Evolutionary conservation across 2,888 invertebrate genomes (phyloP), one percentile per base, ranked within the genome.

Genomic region (Lamellibrachia satsuma): DNA sequence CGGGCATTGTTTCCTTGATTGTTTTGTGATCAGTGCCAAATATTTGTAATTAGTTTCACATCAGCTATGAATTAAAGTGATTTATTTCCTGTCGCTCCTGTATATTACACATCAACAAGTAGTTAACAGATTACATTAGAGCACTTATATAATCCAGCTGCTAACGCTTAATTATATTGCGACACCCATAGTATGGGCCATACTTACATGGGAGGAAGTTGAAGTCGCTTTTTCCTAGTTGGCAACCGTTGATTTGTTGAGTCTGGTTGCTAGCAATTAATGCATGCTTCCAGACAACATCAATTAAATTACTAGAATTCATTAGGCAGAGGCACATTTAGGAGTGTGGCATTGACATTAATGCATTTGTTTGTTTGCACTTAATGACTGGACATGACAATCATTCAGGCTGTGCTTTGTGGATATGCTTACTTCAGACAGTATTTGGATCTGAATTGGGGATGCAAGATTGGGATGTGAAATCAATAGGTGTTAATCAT

Each of bases 251-350:
- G 75, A 75, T 75, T 75, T 75, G 75, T 75, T 75, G 75, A n/a
- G 22, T 75, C 75, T 75, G 15, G 75, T 75, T 75, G 75, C 75
- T 75, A 75, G 22, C 75, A 75, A 75, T 75, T 75, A 75, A 22
- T 22, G 75, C 22, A 6, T 22, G 75, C 75, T 75, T 75, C 75
- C 75, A 75, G 75, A 75, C 75, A 22, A 75, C 75, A 75, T 75
- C 75, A 75, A 75, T 75, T 11, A 75, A 75, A 75, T 75, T 11
- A 75, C 15, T 75, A 75, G 75, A 75, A 75, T 75, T 75, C 75
- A 75, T 75, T 75, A 75, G 75, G 75, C 75, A 75, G 75, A 75
- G 75, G n/a, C 75, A 75, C 75, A 75, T 75, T 75, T 75, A 75
- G 75, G 75, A 75, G 15, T 75, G 75, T 22, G n/a, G 75, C 75